These are phyloP conservation scores for Lycocorax pyrrhopterus DNA, from an alignment of 2,113 vertebrate species.

Conservation along the genomic window DNA sequence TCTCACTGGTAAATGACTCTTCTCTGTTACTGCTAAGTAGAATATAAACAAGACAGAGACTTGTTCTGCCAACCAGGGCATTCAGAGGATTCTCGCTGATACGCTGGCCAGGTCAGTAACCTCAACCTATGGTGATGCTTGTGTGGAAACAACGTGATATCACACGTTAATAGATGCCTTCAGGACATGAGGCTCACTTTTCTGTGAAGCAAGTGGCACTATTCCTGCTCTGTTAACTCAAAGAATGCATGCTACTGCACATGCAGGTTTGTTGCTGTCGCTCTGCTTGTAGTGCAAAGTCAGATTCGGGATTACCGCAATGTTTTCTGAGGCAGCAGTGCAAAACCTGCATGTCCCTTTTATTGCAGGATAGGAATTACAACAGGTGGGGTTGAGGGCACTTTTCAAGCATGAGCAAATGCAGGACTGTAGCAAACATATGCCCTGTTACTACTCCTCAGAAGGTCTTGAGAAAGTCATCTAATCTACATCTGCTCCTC, in stretches of 20 bases:
- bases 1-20: background rate
- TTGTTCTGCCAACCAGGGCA: background rate
- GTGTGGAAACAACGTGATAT: background rate
- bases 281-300: background rate
- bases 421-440: background rate
- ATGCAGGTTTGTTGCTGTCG: background rate
- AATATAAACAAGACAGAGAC: background rate
- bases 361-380: background rate
- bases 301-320: fast-evolving
- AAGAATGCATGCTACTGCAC: background rate
- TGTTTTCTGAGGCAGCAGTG: background rate
- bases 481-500: background rate
- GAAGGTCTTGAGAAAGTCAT: background rate
- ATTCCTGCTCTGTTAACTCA: background rate
- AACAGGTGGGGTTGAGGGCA: background rate
- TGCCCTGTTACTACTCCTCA: background rate
- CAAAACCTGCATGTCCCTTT: background rate
- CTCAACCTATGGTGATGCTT: background rate
- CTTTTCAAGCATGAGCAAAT: background rate
- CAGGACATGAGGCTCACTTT: background rate
- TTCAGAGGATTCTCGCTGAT: background rate
- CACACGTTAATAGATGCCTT: background rate
- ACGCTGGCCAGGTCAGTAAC: background rate
- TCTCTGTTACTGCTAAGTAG: background rate
- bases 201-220: background rate